Evolutionary conservation across 2,113 vertebrate species (phyloP).

Genomic region (Paralichthys olivaceus): DNA sequence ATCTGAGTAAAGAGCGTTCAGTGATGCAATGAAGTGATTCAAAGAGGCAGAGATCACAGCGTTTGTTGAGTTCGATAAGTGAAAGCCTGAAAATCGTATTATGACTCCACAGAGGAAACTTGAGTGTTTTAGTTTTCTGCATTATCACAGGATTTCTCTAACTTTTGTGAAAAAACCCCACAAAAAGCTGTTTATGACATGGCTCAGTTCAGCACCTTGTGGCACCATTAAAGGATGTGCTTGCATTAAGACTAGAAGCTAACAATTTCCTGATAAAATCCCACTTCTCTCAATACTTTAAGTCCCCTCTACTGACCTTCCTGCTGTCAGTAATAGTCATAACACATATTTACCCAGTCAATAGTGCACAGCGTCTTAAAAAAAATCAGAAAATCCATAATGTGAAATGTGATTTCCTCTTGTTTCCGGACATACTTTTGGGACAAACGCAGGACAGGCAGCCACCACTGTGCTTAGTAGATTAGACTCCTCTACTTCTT

Average conservation of each 20-base stretch:
- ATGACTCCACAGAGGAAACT: constrained; percentile 1
- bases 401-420: constrained; percentile 56
- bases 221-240: constrained; percentile 22
- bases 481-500: constrained; percentile 70
- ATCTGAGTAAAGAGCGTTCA: constrained; percentile 41
- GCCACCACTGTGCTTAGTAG: constrained; percentile 64
- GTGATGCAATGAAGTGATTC: constrained; percentile 46
- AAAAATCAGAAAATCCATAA: constrained; percentile 50
- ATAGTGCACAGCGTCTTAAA: constrained; percentile 16
- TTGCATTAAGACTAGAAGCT: constrained; percentile 29
- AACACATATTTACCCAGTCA: constrained; percentile 32
- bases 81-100: constrained; percentile 21
- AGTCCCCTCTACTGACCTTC: constrained; percentile 22
- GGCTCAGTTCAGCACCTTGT: constrained; percentile 17
- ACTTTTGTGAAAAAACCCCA: constrained; percentile 8
- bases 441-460: constrained; percentile 44
- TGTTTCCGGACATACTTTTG: constrained; percentile 60
- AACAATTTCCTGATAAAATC: constrained; percentile 49
- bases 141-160: constrained; percentile 22
- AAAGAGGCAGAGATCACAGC: constrained; percentile 31
- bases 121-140: constrained; percentile 23
- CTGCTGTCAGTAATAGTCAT: constrained; percentile 40
- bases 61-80: constrained; percentile 17
- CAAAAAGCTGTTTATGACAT: constrained; percentile 14
- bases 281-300: constrained; percentile 4